Evolutionary conservation across 2,888 invertebrate species (phyloP), one percentile per base, ranked within the genome.

Genomic region (Cephus sareptanus): DNA sequence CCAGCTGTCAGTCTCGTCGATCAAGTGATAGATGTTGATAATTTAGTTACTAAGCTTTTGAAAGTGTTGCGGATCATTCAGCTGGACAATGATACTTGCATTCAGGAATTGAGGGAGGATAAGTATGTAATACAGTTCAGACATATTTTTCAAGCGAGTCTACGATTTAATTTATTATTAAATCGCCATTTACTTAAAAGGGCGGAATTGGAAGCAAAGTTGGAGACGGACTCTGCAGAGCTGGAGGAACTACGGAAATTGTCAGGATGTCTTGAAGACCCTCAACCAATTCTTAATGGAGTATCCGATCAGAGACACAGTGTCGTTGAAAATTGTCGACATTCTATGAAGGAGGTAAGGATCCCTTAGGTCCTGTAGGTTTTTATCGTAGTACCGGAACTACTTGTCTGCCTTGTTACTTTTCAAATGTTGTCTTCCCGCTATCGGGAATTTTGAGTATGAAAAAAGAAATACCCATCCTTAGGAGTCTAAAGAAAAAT

Each of bases 11-110:
- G 94, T 73, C 92, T 95, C 56, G 94, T 95, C 34, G 95, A 95
- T 90, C 95, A 95, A 92, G 95, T 95, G 30, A 95, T 95, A 77
- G 95, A 95, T 81, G 95, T 95, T 31, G 96, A 96, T 92, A 95
- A 95, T 90, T 92, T 95, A 70, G 94, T 96, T 23, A 95, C 96
- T 15, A 95, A 95, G 89, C 92, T 97, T 86, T 92, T 96, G 77
- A 95, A 95, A 91, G 95, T 95, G 30, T 92, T 95, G 87, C 93
- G 95, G 80, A 96, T 96, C 84, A 94, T 96, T 86, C 95, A 95
- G 88, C 92, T 95, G 85, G 95, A 96, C 87, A 95, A 94, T 86
- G 94, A 95, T 81, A 94, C 94, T 76, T 94, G 94, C 86, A 94
- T 95, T 87, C 94, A 93, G 82, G 94, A 94, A 83, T 90, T 95